Evolutionary conservation across 2,113 vertebrate genomes (phyloP).

Genomic region (Nyctibius bracteatus): DNA sequence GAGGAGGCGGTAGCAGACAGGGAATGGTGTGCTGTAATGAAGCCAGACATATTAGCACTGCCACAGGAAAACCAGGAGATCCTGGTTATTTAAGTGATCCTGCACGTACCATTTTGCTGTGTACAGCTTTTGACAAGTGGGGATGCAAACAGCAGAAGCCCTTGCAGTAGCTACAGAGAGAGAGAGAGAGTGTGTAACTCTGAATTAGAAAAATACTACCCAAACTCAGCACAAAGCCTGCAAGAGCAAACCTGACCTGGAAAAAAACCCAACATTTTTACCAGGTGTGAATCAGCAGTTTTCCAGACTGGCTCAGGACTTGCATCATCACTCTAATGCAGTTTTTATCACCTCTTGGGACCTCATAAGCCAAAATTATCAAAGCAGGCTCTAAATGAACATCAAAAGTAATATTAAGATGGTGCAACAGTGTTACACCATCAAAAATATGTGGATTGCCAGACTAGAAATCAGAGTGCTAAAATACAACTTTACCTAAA

Average conservation of each 20-base stretch:
- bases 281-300: background rate
- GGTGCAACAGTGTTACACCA: background rate
- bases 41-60: background rate
- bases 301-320: background rate
- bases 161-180: background rate
- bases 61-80: background rate
- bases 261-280: background rate
- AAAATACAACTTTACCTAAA: background rate
- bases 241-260: background rate
- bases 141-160: background rate
- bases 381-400: background rate
- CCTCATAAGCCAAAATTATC: background rate
- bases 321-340: background rate
- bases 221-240: background rate
- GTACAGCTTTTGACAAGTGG: background rate
- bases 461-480: background rate
- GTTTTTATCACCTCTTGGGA: background rate
- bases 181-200: background rate
- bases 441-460: background rate
- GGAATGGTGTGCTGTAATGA: background rate
- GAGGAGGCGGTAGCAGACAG: background rate
- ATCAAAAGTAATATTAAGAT: background rate
- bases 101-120: background rate
- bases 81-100: background rate
- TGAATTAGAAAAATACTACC: background rate